Evolutionary conservation across 2,113 vertebrate species (phyloP).

Genomic region (Dasyprocta punctata): DNA sequence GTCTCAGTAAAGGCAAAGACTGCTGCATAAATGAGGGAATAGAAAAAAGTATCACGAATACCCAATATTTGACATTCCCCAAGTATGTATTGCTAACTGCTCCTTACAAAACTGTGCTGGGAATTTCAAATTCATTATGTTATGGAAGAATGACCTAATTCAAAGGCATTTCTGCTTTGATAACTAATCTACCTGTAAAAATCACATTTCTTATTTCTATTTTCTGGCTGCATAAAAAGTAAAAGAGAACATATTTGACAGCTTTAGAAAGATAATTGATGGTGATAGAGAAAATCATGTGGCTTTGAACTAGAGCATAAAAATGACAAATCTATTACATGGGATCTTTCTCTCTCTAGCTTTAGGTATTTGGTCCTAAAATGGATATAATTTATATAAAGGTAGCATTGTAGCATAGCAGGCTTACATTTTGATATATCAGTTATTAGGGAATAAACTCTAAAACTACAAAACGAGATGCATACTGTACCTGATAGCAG

Average conservation of each 20-base stretch:
- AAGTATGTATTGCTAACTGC: not conserved
- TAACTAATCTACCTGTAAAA: conserved; percentile 69
- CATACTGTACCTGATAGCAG: not conserved
- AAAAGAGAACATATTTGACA: conserved; percentile 64
- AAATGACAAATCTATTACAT: conserved; percentile 71
- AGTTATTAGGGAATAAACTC: conserved; percentile 37
- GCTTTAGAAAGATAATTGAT: conserved; percentile 67
- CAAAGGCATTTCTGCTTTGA: conserved; percentile 65
- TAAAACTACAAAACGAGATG: not conserved
- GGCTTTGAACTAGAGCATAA: conserved; percentile 58
- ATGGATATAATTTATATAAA: conserved; percentile 62
- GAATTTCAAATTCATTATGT: conserved; percentile 60
- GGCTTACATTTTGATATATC: conserved; percentile 39
- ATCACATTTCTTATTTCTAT: conserved; percentile 62
- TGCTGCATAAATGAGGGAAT: not conserved
- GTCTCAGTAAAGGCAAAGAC: not conserved
- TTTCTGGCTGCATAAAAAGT: conserved; percentile 48
- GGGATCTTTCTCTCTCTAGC: not conserved
- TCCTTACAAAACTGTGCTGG: not conserved
- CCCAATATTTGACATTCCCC: not conserved
- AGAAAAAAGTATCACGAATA: not conserved
- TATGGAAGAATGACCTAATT: conserved; percentile 58
- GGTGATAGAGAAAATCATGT: conserved; percentile 63
- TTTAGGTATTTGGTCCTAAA: conserved; percentile 46
- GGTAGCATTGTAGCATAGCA: not conserved